phyloP scores from a whole-genome alignment of 53 echinoderm and acorn worm genomes.

The Hippasteria phrygiana region DNA sequence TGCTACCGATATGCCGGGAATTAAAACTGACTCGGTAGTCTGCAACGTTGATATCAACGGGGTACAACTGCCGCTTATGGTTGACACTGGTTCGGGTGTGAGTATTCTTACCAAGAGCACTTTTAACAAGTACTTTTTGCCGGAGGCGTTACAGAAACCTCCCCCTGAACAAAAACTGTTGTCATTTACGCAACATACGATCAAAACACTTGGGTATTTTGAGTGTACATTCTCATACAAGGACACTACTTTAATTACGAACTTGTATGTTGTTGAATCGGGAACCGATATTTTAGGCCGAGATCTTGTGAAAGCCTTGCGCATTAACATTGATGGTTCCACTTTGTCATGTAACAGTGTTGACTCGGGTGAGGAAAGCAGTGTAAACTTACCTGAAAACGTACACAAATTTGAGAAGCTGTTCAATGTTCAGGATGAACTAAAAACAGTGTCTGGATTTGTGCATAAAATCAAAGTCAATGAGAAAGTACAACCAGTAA shows the following conservation, averaged over 20 bases:
- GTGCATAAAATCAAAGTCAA: slow-evolving; percentile 36
- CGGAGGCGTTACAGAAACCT: too few species aligned
- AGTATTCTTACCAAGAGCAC: slow-evolving; percentile 23
- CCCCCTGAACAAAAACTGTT: too few species aligned
- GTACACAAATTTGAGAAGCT: not conserved
- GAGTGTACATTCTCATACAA: slow-evolving; percentile 25
- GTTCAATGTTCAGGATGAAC: not conserved
- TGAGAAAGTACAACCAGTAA: slow-evolving; percentile 32
- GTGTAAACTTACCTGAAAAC: too few species aligned
- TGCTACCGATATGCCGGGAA: not conserved
- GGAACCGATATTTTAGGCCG: slow-evolving; percentile 31
- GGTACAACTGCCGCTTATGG: not conserved
- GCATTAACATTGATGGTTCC: slow-evolving; percentile 18
- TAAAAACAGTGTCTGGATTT: slow-evolving; percentile 4
- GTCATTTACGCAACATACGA: too few species aligned
- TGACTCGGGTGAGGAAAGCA: not conserved
- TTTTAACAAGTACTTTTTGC: too few species aligned
- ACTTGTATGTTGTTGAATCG: slow-evolving; percentile 31
- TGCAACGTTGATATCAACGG: slow-evolving; percentile 28
- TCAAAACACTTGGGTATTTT: slow-evolving; percentile 22
- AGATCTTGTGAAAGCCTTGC: slow-evolving; percentile 32
- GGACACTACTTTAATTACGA: not conserved
- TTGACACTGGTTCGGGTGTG: slow-evolving; percentile 21
- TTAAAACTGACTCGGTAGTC: not conserved
- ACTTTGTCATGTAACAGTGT: slow-evolving; percentile 14